Evolutionary conservation across 2,797 vertebrate genomes (phyloP), one percentile per base, ranked within the genome.

Genomic region (Rousettus madagascariensis): DNA sequence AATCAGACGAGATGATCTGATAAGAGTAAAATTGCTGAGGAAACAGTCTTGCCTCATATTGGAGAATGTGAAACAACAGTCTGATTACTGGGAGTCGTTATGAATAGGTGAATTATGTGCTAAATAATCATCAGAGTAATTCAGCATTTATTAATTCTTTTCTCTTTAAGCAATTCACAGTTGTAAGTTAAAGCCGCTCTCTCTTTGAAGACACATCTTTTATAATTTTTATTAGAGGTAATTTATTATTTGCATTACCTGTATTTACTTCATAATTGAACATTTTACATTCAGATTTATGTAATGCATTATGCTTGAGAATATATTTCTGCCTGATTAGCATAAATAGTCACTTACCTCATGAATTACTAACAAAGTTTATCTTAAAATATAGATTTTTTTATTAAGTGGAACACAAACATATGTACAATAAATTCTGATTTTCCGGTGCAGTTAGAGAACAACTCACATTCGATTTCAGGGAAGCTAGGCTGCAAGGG

Each of bases 291-390:
- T 98, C 98, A 98, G 98, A 98, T 99, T 98, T 99, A 98, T 98
- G 98, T 98, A 98, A 98, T 97, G 97, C 97, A 97, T 98, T 98
- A 98, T 98, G 98, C 98, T 96, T 92, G 97, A 98, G 98, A 99
- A 98, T 98, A 98, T 98, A 98, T 98, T 98, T 98, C 98, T 98
- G 96, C 98, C 98, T 97, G 97, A 99, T 99, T 99, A 98, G 98
- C 98, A 99, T 99, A 98, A 98, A 98, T 98, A 98, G 98, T 98
- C 98, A 98, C 98, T 98, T 98, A 98, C 98, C 97, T 98, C 98
- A 98, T 99, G 98, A 99, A 99, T 99, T 98, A 98, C 98, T 98
- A 98, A 98, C 98, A 98, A 98, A 98, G 98, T 98, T 98, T 98
- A 98, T 98, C 98, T 98, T 98, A 98, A 98, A 98, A 98, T 98